phyloP scores from a whole-genome alignment of 2,113 vertebrate genomes.

The Labrus mixtus region DNA sequence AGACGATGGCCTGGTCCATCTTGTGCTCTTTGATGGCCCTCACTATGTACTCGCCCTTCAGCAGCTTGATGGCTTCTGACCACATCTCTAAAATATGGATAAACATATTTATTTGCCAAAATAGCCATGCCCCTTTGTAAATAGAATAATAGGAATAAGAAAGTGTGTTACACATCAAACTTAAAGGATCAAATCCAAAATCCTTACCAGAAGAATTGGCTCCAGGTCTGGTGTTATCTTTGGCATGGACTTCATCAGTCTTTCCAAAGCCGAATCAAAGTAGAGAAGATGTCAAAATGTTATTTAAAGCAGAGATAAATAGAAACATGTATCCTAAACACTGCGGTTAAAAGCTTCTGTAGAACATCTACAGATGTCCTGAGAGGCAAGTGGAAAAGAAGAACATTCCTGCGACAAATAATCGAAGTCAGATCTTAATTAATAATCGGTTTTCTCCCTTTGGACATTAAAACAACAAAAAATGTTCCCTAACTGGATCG shows the following conservation, averaged over 20 bases:
- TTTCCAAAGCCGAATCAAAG: constrained; percentile 55
- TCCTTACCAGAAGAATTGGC: constrained; percentile 88
- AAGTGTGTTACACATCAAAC: no score
- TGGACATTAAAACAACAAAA: no score
- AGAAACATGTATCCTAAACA: neutral
- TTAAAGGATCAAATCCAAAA: neutral
- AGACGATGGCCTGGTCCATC: constrained; percentile 99
- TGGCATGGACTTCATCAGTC: constrained; percentile 97
- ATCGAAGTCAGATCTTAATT: no score
- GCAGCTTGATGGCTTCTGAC: constrained; percentile 96
- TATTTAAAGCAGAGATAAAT: neutral
- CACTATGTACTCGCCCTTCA: constrained; percentile 94
- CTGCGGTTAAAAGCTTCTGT: neutral
- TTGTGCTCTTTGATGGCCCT: constrained; percentile 97
- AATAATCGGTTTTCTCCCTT: no score
- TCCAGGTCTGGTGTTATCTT: constrained; percentile 94
- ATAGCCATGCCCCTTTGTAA: no score
- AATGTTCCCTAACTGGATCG: no score
- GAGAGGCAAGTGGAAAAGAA: neutral
- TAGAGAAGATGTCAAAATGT: neutral
- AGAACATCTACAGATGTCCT: neutral
- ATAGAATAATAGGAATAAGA: no score
- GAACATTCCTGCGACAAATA: neutral
- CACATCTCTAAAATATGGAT: constrained; percentile 90
- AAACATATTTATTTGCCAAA: neutral